Percentiles rank a stretch among this genome's conserved stretches.
These are phyloP conservation scores for Papilio helenus DNA, from an alignment of 1,140 invertebrate species.

Conservation along the genomic window DNA sequence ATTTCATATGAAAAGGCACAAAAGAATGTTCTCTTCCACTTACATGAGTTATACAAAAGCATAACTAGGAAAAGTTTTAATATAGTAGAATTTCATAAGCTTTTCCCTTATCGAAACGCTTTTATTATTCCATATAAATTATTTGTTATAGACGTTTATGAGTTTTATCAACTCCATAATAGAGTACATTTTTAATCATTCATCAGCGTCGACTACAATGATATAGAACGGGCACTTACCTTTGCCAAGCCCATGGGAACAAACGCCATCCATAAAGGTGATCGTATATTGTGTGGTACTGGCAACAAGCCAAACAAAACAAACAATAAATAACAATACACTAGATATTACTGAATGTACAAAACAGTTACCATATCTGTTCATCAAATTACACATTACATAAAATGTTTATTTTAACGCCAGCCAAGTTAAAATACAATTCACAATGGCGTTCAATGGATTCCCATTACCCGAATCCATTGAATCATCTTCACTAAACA, in stretches of 20 bases:
- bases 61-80: not conserved
- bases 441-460: not conserved
- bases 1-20: not conserved
- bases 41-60: not conserved
- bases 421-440: not conserved
- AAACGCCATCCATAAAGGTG: not conserved
- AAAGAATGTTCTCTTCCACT: not conserved
- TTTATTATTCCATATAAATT: not conserved
- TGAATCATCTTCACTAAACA: too few relatives aligned
- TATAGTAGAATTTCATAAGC: not conserved
- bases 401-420: not conserved
- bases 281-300: not conserved
- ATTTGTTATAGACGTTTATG: not conserved
- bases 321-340: not conserved
- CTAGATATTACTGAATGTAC: not conserved
- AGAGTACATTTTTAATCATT: not conserved
- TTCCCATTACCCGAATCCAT: too few relatives aligned
- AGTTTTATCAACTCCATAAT: not conserved
- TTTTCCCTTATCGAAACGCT: not conserved
- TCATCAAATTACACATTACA: slow-evolving; percentile 3
- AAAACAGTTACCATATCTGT: slow-evolving; percentile 10
- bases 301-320: slow-evolving; percentile 4
- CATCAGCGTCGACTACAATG: not conserved
- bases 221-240: not conserved
- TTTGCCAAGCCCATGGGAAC: not conserved